Conservation (phyloP, 2,113 vertebrate species). For the Otolemur garnettii region DNA sequence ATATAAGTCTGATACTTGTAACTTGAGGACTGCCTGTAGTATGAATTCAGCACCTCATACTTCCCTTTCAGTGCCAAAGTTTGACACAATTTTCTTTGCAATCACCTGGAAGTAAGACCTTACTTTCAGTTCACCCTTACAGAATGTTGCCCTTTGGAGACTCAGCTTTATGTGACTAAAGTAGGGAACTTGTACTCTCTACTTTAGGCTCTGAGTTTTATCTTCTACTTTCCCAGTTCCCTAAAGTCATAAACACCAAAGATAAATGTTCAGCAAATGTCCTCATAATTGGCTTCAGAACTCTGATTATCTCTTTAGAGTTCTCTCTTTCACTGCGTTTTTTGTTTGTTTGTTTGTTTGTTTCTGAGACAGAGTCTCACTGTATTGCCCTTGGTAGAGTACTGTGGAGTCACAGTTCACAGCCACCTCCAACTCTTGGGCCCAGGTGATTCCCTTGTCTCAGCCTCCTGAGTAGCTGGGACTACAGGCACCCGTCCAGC, state of each 20-base stretch:
- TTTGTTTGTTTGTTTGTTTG: neutral
- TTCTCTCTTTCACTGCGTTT: neutral
- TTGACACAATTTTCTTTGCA: neutral
- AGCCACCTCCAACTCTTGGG: no score
- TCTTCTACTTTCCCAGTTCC: neutral
- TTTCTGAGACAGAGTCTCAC: no score
- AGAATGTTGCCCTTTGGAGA: neutral
- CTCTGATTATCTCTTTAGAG: neutral
- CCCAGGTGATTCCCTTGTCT: no score
- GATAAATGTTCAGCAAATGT: neutral
- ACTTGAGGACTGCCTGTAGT: neutral
- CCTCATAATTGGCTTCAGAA: conserved; percentile 4
- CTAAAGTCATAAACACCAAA: neutral
- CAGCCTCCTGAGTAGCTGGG: no score
- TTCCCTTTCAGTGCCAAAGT: neutral
- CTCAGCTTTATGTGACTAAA: neutral
- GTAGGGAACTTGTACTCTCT: neutral
- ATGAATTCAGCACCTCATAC: neutral
- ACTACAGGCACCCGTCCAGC: no score
- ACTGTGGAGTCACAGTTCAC: no score
- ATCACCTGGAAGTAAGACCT: neutral
- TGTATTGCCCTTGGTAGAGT: no score
- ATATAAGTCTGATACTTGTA: no score
- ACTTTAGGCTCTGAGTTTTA: neutral
- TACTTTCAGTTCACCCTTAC: neutral